phyloP scores from a whole-genome alignment of 2,113 vertebrate genomes.

The Ia io region DNA sequence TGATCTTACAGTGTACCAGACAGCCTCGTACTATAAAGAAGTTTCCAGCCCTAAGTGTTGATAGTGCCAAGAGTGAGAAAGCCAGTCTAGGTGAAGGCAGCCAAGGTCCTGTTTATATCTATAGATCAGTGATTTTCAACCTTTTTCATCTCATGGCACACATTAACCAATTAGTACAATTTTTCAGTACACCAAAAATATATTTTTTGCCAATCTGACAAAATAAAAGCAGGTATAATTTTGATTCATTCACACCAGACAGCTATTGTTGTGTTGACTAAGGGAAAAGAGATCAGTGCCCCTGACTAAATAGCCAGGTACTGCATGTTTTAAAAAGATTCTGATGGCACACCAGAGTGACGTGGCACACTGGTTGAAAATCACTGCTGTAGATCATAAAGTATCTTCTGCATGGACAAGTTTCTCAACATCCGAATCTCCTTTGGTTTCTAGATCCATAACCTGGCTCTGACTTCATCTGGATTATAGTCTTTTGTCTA shows the following conservation, averaged over 20 bases:
- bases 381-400: background rate
- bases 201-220: background rate
- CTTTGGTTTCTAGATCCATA: background rate
- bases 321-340: background rate
- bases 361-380: background rate
- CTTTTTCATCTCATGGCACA: background rate
- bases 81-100: background rate
- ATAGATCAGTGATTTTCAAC: background rate
- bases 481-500: background rate
- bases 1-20: accelerated
- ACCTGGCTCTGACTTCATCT: background rate
- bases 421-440: background rate
- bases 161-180: background rate
- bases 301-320: background rate
- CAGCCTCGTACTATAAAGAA: background rate
- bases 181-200: background rate
- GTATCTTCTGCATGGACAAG: background rate
- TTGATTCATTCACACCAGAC: background rate
- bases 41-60: background rate
- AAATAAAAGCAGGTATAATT: background rate
- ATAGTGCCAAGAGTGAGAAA: background rate
- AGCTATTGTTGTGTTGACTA: background rate
- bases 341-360: background rate
- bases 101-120: background rate
- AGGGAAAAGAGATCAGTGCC: background rate